Conservation (phyloP, 2,888 invertebrate species). For the Heliconius ethilla region DNA sequence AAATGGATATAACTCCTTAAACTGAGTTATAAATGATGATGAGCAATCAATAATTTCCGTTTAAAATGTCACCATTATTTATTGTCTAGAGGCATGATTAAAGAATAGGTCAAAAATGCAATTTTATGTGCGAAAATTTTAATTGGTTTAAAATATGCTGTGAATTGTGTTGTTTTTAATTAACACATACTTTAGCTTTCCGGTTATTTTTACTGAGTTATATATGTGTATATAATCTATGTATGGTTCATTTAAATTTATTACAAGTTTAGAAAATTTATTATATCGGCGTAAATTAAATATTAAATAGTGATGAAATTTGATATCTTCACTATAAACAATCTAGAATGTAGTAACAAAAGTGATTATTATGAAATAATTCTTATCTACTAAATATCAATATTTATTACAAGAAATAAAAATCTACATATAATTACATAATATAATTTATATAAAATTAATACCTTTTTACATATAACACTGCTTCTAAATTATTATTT, state of each 20-base stretch:
- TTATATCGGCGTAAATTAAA: no score
- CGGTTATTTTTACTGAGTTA: background rate
- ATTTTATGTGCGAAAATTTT: constrained; percentile 63
- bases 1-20: constrained; percentile 48
- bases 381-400: no score
- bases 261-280: background rate
- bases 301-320: no score
- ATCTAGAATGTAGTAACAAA: no score
- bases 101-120: constrained; percentile 57
- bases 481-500: no score
- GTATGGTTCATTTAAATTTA: background rate
- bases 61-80: constrained; percentile 63
- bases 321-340: no score
- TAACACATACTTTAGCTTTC: background rate
- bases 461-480: no score
- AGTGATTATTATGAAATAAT: no score
- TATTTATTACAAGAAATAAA: no score
- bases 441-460: no score
- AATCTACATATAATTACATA: no score
- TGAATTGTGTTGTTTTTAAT: background rate
- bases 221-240: background rate
- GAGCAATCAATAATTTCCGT: constrained; percentile 67
- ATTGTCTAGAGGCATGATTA: constrained; percentile 59
- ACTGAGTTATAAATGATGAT: constrained; percentile 58
- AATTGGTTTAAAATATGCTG: constrained; percentile 40